Conservation (phyloP, 2,113 vertebrate genomes). For the Poecile atricapillus region DNA sequence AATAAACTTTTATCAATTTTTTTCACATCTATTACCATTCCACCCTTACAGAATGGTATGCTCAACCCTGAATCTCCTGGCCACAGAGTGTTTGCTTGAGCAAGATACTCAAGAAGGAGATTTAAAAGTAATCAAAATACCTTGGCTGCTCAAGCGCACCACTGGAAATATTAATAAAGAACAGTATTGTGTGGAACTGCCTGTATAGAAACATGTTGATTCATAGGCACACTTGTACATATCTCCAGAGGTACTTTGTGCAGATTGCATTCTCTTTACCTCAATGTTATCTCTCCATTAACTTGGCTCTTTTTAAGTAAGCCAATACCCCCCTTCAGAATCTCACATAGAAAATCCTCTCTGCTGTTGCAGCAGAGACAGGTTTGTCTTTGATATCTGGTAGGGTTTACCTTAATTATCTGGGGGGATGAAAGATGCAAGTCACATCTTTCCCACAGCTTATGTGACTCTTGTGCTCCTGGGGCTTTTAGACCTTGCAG, state of each 20-base stretch:
- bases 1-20: neutral
- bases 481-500: neutral
- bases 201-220: neutral
- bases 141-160: neutral
- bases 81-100: neutral
- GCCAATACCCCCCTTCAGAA: neutral
- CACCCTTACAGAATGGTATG: neutral
- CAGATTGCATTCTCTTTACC: neutral
- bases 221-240: neutral
- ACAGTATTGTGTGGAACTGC: neutral
- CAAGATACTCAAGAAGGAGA: neutral
- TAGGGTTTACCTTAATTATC: neutral
- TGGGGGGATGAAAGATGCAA: neutral
- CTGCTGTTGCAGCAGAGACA: neutral
- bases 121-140: conserved; percentile 1
- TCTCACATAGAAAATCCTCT: neutral
- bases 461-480: neutral
- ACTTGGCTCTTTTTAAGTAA: neutral
- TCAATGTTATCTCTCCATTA: neutral
- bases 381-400: neutral
- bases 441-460: neutral
- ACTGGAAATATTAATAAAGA: neutral
- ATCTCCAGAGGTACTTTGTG: neutral
- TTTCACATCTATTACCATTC: neutral
- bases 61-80: neutral